Evolutionary conservation across 2,888 invertebrate genomes (phyloP).

Genomic region (Rotaria sp.): DNA sequence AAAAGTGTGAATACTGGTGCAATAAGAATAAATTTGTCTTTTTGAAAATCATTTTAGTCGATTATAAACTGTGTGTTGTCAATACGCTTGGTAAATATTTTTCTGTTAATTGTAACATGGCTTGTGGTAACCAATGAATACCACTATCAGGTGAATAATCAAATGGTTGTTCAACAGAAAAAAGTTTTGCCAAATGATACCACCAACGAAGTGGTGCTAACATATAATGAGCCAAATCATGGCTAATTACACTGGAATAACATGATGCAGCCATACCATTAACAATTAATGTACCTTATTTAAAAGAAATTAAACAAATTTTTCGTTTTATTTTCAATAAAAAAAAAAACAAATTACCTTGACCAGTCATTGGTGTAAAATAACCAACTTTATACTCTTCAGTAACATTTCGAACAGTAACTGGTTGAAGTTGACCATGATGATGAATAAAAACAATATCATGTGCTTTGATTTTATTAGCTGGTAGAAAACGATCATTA

Average conservation of each 20-base stretch:
- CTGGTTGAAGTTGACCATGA: constrained; percentile 29
- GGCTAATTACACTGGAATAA: constrained; percentile 35
- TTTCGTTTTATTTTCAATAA: no score
- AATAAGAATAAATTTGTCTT: neutral
- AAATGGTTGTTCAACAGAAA: constrained; percentile 25
- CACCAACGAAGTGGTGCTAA: constrained; percentile 40
- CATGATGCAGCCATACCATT: constrained; percentile 37
- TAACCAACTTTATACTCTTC: constrained; percentile 23
- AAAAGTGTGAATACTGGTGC: neutral
- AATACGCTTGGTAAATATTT: constrained; percentile 22
- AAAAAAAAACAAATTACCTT: neutral
- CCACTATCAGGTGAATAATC: neutral
- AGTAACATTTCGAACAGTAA: constrained; percentile 31
- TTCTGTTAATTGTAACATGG: neutral
- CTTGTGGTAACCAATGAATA: constrained; percentile 24
- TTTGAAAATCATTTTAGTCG: neutral
- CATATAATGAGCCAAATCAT: constrained; percentile 38
- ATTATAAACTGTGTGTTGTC: neutral
- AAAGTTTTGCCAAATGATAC: constrained; percentile 31
- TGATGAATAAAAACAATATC: constrained; percentile 32
- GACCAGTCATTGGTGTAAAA: constrained; percentile 8
- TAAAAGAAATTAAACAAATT: neutral
- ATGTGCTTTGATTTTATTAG: neutral
- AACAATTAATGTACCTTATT: constrained; percentile 35
- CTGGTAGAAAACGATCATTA: constrained; percentile 17